Evolutionary conservation across 2,888 invertebrate species (phyloP).

Genomic region (Drosophila yooni): DNA sequence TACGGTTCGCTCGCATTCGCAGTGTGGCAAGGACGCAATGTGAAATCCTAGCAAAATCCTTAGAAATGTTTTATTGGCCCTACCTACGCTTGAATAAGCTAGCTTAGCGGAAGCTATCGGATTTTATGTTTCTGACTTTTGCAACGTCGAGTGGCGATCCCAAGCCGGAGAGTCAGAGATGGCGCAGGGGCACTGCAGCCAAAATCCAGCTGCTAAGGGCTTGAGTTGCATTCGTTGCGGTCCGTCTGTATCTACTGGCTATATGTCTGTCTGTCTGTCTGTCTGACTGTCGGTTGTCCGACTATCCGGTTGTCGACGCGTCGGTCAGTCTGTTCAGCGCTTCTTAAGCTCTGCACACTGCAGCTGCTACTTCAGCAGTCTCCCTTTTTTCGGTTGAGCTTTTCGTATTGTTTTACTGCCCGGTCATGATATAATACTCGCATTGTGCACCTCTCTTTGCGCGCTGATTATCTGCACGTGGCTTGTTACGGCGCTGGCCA

Average conservation of each 20-base stretch:
- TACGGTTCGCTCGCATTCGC: conserved; percentile 10
- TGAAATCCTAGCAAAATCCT: conserved; percentile 77
- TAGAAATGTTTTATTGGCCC: conserved; percentile 82
- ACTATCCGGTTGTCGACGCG: conserved; percentile 36
- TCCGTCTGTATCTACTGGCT: conserved; percentile 14
- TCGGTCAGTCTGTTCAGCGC: conserved; percentile 57
- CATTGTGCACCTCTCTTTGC: conserved; percentile 39
- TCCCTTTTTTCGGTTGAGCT: conserved; percentile 44
- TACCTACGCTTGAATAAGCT: conserved; percentile 79
- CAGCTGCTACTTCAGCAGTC: conserved; percentile 57
- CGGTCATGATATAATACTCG: conserved; percentile 32
- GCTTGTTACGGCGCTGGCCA: conserved; percentile 33
- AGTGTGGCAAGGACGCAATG: conserved; percentile 46
- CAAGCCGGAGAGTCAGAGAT: conserved; percentile 6
- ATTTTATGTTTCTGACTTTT: conserved; percentile 82
- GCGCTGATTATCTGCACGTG: conserved; percentile 74
- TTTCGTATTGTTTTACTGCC: conserved; percentile 61
- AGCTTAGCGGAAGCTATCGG: conserved; percentile 83
- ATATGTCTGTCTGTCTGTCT: conserved; percentile 10
- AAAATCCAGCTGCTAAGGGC: conserved; percentile 52
- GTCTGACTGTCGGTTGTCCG: conserved; percentile 16
- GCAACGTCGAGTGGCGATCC: conserved; percentile 55
- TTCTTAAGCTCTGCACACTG: conserved; percentile 70
- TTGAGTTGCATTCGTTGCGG: conserved; percentile 56
- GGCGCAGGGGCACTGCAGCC: conserved; percentile 17